Base-by-base conservation (phyloP, 1,140 invertebrate species). In the Patella vulgata region DNA sequence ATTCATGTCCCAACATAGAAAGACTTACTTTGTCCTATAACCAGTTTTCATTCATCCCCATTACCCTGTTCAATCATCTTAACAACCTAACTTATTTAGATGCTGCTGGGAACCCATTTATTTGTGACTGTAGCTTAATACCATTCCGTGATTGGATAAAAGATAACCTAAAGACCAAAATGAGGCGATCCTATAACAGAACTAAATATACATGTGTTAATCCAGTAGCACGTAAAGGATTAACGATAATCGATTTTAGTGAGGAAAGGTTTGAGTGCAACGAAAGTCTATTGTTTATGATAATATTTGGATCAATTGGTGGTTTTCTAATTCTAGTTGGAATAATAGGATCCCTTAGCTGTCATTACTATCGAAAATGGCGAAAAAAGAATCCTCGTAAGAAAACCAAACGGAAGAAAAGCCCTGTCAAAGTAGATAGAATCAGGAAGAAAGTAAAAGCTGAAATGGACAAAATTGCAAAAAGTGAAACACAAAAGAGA, bases 31-130 rank as follows among this genome's bases (percentile, higher is more conserved):
- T 80, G 17, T 33, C 42, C 2, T 40, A 62, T 9, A 79, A 77
- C 47, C 23, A 48, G 6, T 44, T 80, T 27, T n/a, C 44, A 48
- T 47, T 31, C 0, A 57, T 80, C 33, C 44, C 59, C 5, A 59
- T 65, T 1, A 36, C 50, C 2, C 43, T 65, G 12, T 74, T 79
- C 40, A 21, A 59, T 30, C 44, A 54, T 21, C 39, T 74, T n/a
- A 46, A 39, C 36, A 57, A 71, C 9, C 59, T 81, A 23, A 28
- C 62, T 19, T 25, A 66, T 39, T 25, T 82, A 6, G 75, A 79
- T 59, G 59, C 80, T 6, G 73, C 77, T 4, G 42, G 54, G 17
- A 82, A 80, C 50, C 70, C 68, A 8, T 78, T 79, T 51, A 30
- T 59, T 21, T 82, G 80, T 52, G 58, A 58, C 30, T 81, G 79